These are phyloP conservation scores for Istiophorus platypterus DNA, from an alignment of 2,113 vertebrate genomes.

Conservation along the genomic window DNA sequence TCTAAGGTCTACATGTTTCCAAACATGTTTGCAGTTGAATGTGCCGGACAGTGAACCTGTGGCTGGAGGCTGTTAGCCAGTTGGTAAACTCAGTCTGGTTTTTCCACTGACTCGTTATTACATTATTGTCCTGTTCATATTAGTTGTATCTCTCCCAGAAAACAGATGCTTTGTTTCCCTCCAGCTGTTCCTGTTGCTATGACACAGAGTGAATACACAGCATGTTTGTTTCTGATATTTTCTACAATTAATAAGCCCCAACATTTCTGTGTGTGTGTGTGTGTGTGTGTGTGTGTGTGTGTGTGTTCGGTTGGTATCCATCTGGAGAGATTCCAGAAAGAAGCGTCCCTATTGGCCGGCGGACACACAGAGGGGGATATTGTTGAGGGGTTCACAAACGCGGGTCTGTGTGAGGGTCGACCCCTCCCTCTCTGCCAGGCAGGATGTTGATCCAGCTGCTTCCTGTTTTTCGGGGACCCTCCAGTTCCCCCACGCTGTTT, in stretches of 20 bases:
- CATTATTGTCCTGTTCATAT: too few species aligned
- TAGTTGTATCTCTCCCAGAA: too few species aligned
- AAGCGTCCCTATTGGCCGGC: slow-evolving; percentile 35
- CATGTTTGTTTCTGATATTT: not conserved
- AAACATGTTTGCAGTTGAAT: too few species aligned
- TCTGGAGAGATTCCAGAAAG: slow-evolving; percentile 65
- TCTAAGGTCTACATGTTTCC: too few species aligned
- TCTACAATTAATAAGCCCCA: not conserved
- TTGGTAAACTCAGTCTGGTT: too few species aligned
- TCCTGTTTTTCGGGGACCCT: slow-evolving; percentile 80
- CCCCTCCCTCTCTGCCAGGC: slow-evolving; percentile 52
- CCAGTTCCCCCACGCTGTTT: slow-evolving; percentile 41
- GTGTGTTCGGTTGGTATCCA: slow-evolving; percentile 5
- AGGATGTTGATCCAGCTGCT: slow-evolving; percentile 87
- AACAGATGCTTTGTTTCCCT: not conserved
- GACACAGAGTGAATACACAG: not conserved
- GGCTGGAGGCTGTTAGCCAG: too few species aligned
- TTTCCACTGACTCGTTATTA: too few species aligned
- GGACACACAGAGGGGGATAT: slow-evolving; percentile 69
- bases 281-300: slow-evolving; percentile 11
- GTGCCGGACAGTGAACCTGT: too few species aligned
- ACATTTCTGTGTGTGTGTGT: slow-evolving; percentile 1
- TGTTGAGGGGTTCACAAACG: slow-evolving; percentile 66
- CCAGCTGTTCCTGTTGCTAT: slow-evolving; percentile 3
- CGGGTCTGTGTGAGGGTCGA: slow-evolving; percentile 23